Evolutionary conservation across 2,113 vertebrate genomes (phyloP), one percentile per base, ranked within the genome.

Genomic region (Cinclus mexicanus): DNA sequence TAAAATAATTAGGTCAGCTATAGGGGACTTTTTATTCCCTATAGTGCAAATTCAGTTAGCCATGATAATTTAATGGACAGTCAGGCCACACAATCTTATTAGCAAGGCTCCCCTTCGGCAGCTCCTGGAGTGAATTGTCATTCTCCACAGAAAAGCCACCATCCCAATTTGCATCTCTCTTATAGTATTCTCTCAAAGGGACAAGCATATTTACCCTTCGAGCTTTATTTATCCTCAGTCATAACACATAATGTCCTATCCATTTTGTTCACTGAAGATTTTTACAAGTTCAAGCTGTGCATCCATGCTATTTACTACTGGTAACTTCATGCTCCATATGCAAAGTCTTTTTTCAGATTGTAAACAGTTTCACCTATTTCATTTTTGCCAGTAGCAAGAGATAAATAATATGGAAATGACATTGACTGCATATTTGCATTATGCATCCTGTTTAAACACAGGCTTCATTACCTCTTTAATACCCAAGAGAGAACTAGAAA

Each of bases 51-150:
- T 88, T 78, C 68, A 81, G 71, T 83, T 93, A 92, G 71, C 56
- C 85, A 81, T 60, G 69, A 92, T 83, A 94, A 94, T 91, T 88
- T 88, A 94, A 87, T 49, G 82, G 82, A 83, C 72, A 89, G 46
- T 69, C 42, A 91, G 60, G 55, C 50, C 56, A 90, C 50, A 88
- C 9, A 86, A 44, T 70, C 60, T 78, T 94, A 56, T 74, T 88
- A 86, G 33, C 41, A 71, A 90, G 63, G 33, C 57, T 90, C 16
- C 76, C 84, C 77, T 87, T 83, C 71, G 93, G 91, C 79, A 61
- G 22, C 14, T 92, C 79, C 84, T 70, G 61, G 33, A 87, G 80
- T 76, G 69, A 80, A 83, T 49, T 84, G 75, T 70, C 68, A 63
- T 76, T 89, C 77, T 91, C 50, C 91, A 47, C 33, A 76, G 70